A percentile compares a stretch with the other conserved stretches of the same genome.
These are phyloP conservation scores for Tetanocera ferruginea DNA, from an alignment of 2,888 invertebrate genomes.

Conservation along the genomic window DNA sequence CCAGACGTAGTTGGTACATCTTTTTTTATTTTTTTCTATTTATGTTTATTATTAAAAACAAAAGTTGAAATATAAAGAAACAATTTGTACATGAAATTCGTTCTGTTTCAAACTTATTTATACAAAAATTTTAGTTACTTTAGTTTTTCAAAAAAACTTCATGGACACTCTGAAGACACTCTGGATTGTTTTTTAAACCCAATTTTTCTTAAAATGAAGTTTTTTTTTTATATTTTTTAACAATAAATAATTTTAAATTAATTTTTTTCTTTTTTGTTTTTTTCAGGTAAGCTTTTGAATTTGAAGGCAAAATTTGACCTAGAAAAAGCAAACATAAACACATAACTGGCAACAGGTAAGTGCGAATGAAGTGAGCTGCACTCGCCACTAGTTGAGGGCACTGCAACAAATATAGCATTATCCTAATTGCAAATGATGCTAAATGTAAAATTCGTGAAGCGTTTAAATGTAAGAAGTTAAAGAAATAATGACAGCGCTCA, in stretches of 20 bases:
- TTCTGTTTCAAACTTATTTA: no score
- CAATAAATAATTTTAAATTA: neutral
- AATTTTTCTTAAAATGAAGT: neutral
- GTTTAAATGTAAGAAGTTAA: neutral
- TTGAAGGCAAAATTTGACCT: neutral
- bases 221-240: neutral
- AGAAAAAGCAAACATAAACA: neutral
- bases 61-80: no score
- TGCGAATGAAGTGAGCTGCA: neutral
- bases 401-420: conserved; percentile 13
- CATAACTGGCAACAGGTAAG: neutral
- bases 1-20: no score
- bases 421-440: conserved; percentile 20
- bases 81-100: no score
- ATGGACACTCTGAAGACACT: no score
- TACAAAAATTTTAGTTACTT: no score
- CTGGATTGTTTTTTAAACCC: neutral
- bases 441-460: conserved; percentile 33
- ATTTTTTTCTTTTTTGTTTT: neutral
- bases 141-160: no score
- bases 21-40: no score
- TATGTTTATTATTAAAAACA: no score
- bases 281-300: neutral
- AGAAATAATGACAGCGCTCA: conserved; percentile 25
- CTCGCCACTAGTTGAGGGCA: no score